Base-by-base conservation (phyloP, 2,113 vertebrate species). In the Coracopsis vasa region DNA sequence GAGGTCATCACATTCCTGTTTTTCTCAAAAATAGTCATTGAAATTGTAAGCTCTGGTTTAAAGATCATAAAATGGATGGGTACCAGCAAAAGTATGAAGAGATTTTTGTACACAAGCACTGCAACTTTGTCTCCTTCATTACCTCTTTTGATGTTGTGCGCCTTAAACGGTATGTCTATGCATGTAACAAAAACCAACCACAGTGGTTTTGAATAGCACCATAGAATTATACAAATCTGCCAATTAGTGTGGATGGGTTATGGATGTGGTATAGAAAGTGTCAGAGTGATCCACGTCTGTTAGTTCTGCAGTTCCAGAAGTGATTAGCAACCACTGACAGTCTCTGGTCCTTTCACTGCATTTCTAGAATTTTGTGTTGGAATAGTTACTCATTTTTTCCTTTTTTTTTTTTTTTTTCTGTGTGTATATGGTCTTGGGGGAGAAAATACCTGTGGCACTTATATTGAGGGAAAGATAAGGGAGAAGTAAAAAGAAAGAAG, bases 111-210 rank as follows among this genome's bases (percentile, higher is more conserved):
- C 39, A 2, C 0, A 2, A 70, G 20, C 28, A 1, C n/a, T 48
- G 45, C 42, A 85, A 44, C 56, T 72, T 92, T 48, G 25, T 91
- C 50, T 77, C 53, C 53, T 88, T 79, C 78, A 51, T 50, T 48
- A 9, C 47, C 39, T 72, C 42, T 80, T 94, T 61, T 47, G 54
- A 69, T 74, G 39, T 44, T 44, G n/a, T 48, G 29, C 23, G 48
- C 35, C 81, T 45, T 47, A 39, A 64, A 42, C 54, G 45, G 41
- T 82, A 65, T 79, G 86, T 71, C 35, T 78, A 37, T 33, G 35
- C 28, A 0, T 11, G 47, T 73, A 82, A 48, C 71, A 69, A 75
- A 94, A 90, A 41, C 17, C 35, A 74, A 3, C 4, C 0, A 0
- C 3, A 1, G 41, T 15, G n/a, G 50, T 35, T 88, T 29, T 54